Percentiles rank a stretch among this genome's conserved stretches.
These are phyloP conservation scores for Autographa pulchrina DNA, from an alignment of 2,888 invertebrate species.

Conservation along the genomic window DNA sequence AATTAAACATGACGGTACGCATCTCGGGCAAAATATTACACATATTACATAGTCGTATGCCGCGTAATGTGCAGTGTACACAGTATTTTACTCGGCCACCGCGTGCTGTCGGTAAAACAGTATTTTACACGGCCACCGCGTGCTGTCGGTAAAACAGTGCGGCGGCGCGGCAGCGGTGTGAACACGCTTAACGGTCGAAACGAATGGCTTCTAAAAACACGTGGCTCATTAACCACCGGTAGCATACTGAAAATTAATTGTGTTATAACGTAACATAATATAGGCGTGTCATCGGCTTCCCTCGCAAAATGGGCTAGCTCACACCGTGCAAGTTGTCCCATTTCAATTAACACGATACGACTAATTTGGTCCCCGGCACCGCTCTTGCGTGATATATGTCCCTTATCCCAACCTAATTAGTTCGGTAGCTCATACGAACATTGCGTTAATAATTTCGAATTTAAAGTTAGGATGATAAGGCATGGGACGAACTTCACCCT, in stretches of 20 bases:
- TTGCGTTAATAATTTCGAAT: slow-evolving; percentile 59
- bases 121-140: slow-evolving; percentile 53
- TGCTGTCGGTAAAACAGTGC: slow-evolving; percentile 45
- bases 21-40: slow-evolving; percentile 24
- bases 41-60: slow-evolving; percentile 22
- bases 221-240: slow-evolving; percentile 57
- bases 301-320: slow-evolving; percentile 52
- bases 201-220: slow-evolving; percentile 60
- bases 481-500: slow-evolving; percentile 34
- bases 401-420: slow-evolving; percentile 64
- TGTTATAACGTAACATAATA: slow-evolving; percentile 58
- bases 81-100: slow-evolving; percentile 52
- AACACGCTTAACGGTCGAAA: slow-evolving; percentile 53
- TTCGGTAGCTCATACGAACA: slow-evolving; percentile 58
- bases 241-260: slow-evolving; percentile 60
- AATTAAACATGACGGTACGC: slow-evolving; percentile 16
- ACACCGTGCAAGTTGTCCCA: slow-evolving; percentile 56
- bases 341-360: slow-evolving; percentile 62
- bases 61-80: slow-evolving; percentile 41
- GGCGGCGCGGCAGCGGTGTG: slow-evolving; percentile 27
- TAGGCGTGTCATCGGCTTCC: slow-evolving; percentile 57
- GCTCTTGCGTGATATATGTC: slow-evolving; percentile 60
- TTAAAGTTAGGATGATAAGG: slow-evolving; percentile 50
- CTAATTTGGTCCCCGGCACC: slow-evolving; percentile 59
- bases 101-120: slow-evolving; percentile 51